Percentiles rank a stretch among this genome's conserved stretches.
These are phyloP conservation scores for Astropecten irregularis DNA, from an alignment of 53 echinoderm and acorn worm species.

Conservation along the genomic window DNA sequence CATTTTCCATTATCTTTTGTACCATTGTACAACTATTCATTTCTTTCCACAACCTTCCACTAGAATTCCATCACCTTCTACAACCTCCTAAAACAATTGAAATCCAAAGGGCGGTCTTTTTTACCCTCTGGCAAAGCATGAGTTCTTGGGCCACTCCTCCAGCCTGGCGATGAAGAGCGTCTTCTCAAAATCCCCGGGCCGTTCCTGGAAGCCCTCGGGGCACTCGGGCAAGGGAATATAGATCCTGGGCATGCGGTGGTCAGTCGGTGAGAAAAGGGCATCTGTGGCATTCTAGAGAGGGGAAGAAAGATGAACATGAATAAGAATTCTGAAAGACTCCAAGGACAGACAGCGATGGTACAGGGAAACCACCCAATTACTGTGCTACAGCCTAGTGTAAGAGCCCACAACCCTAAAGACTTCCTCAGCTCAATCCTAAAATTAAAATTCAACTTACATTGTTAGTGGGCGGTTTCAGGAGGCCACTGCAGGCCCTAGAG, in stretches of 20 bases:
- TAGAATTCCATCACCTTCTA: too few relatives aligned
- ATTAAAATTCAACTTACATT: constrained; percentile 40
- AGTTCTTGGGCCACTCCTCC: constrained; percentile 74
- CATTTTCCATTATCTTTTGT: too few relatives aligned
- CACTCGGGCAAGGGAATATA: constrained; percentile 82
- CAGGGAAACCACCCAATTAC: too few relatives aligned
- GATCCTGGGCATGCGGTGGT: constrained; percentile 79
- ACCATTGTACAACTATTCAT: too few relatives aligned
- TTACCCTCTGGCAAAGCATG: constrained; percentile 85
- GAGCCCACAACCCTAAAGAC: too few relatives aligned
- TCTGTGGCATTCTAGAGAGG: constrained; percentile 23
- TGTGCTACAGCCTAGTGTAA: too few relatives aligned
- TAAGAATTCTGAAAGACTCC: too few relatives aligned
- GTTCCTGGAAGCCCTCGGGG: constrained; percentile 70
- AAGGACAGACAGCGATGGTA: too few relatives aligned
- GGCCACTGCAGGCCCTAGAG: constrained; percentile 80
- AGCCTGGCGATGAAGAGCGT: constrained; percentile 83
- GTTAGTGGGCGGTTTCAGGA: constrained; percentile 65
- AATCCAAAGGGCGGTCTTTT: too few relatives aligned
- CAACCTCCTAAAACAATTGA: too few relatives aligned
- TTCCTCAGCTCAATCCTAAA: background rate
- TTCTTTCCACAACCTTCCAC: too few relatives aligned
- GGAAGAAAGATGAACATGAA: too few relatives aligned
- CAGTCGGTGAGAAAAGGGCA: constrained; percentile 83
- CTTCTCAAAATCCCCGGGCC: constrained; percentile 75